These are phyloP conservation scores for Notospermus geniculatus DNA, from an alignment of 1,140 invertebrate genomes.

Conservation along the genomic window DNA sequence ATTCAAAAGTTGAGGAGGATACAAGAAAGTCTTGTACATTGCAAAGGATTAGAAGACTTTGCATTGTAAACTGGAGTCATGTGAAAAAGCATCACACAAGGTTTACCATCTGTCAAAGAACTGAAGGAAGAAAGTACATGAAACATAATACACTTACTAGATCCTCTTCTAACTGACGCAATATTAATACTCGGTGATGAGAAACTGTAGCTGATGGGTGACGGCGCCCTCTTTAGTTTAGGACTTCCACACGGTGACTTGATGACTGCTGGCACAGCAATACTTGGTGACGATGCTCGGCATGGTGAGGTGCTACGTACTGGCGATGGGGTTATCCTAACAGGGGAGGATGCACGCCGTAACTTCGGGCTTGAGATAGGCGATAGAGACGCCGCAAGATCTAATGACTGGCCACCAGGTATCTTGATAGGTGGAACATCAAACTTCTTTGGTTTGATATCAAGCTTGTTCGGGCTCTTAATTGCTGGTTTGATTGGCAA, in stretches of 20 bases:
- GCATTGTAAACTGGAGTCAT: too few relatives aligned
- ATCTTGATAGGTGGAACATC: slow-evolving; percentile 16
- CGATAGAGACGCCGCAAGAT: slow-evolving; percentile 17
- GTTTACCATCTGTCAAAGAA: too few relatives aligned
- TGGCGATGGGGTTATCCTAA: slow-evolving; percentile 26
- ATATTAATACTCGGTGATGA: slow-evolving; percentile 54
- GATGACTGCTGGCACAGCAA: slow-evolving; percentile 21
- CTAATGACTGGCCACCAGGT: slow-evolving; percentile 16
- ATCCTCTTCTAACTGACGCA: slow-evolving; percentile 43
- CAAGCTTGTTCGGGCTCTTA: slow-evolving; percentile 31
- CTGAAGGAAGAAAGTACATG: too few relatives aligned
- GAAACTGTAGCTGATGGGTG: slow-evolving; percentile 53
- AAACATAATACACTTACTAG: slow-evolving; percentile 38
- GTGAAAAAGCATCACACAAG: too few relatives aligned
- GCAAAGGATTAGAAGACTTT: too few relatives aligned
- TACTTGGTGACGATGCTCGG: slow-evolving; percentile 28
- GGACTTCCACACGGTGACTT: slow-evolving; percentile 45
- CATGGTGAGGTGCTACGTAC: slow-evolving; percentile 28
- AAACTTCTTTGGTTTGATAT: slow-evolving; percentile 3
- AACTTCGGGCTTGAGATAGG: slow-evolving; percentile 34
- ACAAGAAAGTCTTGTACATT: background rate
- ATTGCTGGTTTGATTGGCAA: slow-evolving; percentile 39
- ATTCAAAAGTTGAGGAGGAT: slow-evolving; percentile 2
- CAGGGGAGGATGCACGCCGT: slow-evolving; percentile 37
- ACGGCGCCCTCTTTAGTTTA: slow-evolving; percentile 44